These are phyloP conservation scores for Silurus glanis DNA, from an alignment of 2,113 vertebrate genomes.

Conservation along the genomic window DNA sequence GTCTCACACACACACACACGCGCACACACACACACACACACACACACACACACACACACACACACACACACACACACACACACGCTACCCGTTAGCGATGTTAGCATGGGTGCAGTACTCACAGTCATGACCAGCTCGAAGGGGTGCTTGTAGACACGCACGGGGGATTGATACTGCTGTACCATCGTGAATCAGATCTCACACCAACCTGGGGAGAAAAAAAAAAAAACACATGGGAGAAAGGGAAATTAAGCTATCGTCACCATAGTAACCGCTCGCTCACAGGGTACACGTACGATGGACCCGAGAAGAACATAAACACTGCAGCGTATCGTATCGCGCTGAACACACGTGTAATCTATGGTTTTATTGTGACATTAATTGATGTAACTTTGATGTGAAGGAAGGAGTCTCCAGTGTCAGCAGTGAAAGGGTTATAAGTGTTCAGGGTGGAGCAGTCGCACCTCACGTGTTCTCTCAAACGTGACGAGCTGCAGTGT, in stretches of 20 bases:
- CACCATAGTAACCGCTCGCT: not conserved
- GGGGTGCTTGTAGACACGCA: conserved; percentile 92
- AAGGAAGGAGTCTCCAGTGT: not conserved
- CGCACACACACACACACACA: not conserved
- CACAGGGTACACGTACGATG: too few species aligned
- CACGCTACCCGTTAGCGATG: not conserved
- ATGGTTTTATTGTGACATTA: too few species aligned
- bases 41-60: too few species aligned
- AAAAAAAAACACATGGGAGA: not conserved
- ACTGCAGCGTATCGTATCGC: too few species aligned
- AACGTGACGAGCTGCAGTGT: too few species aligned
- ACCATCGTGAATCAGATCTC: conserved; percentile 79
- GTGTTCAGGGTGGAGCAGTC: not conserved
- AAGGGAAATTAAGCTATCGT: not conserved
- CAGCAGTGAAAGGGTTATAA: not conserved
- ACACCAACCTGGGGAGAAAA: conserved; percentile 57
- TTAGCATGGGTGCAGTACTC: conserved; percentile 67
- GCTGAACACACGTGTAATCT: too few species aligned
- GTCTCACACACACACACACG: not conserved
- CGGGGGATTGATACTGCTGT: conserved; percentile 97
- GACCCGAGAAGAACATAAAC: too few species aligned
- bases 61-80: not conserved
- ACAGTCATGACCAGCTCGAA: conserved; percentile 98
- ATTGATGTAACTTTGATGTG: too few species aligned
- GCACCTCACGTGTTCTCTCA: too few species aligned